Conservation (phyloP, 2,797 vertebrate genomes). For the Allobates femoralis region DNA sequence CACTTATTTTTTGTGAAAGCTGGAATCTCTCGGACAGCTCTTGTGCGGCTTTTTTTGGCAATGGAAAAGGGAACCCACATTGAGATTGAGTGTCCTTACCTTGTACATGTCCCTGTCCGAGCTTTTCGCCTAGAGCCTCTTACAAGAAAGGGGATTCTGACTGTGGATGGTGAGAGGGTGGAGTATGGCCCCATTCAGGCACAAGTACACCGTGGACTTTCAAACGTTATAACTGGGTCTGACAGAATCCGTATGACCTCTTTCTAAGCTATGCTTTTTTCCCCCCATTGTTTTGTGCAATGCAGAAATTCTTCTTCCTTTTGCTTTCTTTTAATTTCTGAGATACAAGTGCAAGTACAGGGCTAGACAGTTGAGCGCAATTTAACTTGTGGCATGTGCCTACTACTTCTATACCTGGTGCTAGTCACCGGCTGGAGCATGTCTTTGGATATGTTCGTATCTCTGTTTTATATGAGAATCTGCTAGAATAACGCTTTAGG, state of each 20-base stretch:
- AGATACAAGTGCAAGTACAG: not conserved
- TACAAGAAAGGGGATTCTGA: conserved; percentile 84
- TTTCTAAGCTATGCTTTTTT: conserved; percentile 17
- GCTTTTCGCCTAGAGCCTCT: conserved; percentile 92
- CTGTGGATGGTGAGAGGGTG: conserved; percentile 91
- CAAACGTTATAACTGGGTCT: conserved; percentile 67
- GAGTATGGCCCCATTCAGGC: conserved; percentile 91
- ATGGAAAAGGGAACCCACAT: conserved; percentile 89
- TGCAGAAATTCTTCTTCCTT: not conserved
- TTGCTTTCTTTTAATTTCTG: not conserved
- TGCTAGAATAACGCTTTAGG: not conserved
- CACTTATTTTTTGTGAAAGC: conserved; percentile 88
- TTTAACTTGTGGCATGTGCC: conserved; percentile 38
- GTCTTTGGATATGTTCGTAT: not conserved
- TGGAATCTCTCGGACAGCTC: conserved; percentile 85
- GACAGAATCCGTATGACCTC: conserved; percentile 39
- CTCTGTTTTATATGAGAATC: conserved; percentile 32
- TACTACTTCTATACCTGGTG: not conserved
- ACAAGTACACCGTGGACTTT: conserved; percentile 77
- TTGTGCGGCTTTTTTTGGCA: conserved; percentile 87
- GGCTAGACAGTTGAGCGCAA: not conserved
- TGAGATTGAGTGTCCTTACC: conserved; percentile 80
- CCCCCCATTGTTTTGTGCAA: conserved; percentile 8
- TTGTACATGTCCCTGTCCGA: conserved; percentile 81
- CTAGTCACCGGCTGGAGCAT: conserved; percentile 32